These are phyloP conservation scores for Pheosia tremula DNA, from an alignment of 2,888 invertebrate species.

Conservation along the genomic window DNA sequence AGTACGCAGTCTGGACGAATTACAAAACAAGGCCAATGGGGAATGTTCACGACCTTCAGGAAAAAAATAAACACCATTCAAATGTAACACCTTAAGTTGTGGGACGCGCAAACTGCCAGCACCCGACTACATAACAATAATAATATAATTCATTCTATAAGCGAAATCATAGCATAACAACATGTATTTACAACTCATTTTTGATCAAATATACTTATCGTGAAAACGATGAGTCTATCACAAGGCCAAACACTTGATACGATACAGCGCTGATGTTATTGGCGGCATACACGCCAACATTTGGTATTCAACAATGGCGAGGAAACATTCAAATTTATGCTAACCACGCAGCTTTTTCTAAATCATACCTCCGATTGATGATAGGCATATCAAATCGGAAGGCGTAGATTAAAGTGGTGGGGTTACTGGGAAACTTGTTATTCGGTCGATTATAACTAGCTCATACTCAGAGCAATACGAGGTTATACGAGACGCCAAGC, in stretches of 20 bases:
- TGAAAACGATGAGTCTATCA: constrained; percentile 49
- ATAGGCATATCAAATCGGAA: constrained; percentile 15
- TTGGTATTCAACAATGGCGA: constrained; percentile 24
- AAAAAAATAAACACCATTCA: constrained; percentile 33
- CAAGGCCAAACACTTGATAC: constrained; percentile 57
- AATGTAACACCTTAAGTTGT: constrained; percentile 33
- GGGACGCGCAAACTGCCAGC: constrained; percentile 23
- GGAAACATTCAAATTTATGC: constrained; percentile 17
- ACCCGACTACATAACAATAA: constrained; percentile 24
- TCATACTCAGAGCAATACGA: constrained; percentile 13
- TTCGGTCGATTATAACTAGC: neutral
- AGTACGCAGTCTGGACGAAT: constrained; percentile 41
- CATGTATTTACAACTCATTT: constrained; percentile 17
- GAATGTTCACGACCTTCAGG: constrained; percentile 35
- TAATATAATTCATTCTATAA: constrained; percentile 26
- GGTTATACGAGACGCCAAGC: neutral
- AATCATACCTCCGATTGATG: constrained; percentile 18
- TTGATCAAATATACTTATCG: constrained; percentile 21
- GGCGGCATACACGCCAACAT: constrained; percentile 28
- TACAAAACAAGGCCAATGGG: constrained; percentile 28
- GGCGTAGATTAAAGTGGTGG: constrained; percentile 14
- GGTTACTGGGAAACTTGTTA: constrained; percentile 2
- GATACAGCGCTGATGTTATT: constrained; percentile 39
- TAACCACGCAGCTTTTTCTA: constrained; percentile 20
- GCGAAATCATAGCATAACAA: constrained; percentile 18